A percentile compares a stretch with the other conserved stretches of the same genome.
Conservation (phyloP, 2,888 invertebrate species). For the Sinelater perroti region DNA sequence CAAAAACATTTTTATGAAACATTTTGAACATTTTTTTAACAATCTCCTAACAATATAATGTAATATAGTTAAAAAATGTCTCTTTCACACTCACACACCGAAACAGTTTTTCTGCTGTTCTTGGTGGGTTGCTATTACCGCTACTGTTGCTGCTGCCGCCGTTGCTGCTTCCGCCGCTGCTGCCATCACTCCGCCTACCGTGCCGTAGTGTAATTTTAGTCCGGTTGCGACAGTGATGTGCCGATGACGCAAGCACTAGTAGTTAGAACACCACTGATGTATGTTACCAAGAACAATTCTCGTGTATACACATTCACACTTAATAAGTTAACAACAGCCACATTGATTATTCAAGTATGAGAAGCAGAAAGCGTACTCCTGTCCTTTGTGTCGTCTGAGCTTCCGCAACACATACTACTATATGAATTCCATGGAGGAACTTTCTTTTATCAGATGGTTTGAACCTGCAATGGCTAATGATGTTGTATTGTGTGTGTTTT, state of each 20-base stretch:
- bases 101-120: constrained; percentile 37
- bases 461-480: constrained; percentile 28
- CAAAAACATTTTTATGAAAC: constrained; percentile 47
- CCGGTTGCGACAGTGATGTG: constrained; percentile 5
- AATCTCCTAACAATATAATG: constrained; percentile 62
- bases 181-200: constrained; percentile 2
- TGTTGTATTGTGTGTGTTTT: constrained; percentile 25
- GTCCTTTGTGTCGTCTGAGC: constrained; percentile 30
- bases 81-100: constrained; percentile 53
- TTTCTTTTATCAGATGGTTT: constrained; percentile 26
- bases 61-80: constrained; percentile 60
- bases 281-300: constrained; percentile 23
- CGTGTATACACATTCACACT: constrained; percentile 45
- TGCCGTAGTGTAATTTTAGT: constrained; percentile 22
- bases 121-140: constrained; percentile 5
- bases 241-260: not conserved
- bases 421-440: constrained; percentile 52
- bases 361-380: constrained; percentile 38
- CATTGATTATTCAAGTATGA: constrained; percentile 49
- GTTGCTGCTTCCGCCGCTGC: too few species aligned
- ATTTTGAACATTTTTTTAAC: constrained; percentile 58
- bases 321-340: constrained; percentile 57
- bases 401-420: constrained; percentile 42
- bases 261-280: not conserved
- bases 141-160: not conserved